A percentile compares a stretch with the other conserved stretches of the same genome.
Conservation (phyloP, 92 coral and sea anemone species). For the Pocillopora meandrina region DNA sequence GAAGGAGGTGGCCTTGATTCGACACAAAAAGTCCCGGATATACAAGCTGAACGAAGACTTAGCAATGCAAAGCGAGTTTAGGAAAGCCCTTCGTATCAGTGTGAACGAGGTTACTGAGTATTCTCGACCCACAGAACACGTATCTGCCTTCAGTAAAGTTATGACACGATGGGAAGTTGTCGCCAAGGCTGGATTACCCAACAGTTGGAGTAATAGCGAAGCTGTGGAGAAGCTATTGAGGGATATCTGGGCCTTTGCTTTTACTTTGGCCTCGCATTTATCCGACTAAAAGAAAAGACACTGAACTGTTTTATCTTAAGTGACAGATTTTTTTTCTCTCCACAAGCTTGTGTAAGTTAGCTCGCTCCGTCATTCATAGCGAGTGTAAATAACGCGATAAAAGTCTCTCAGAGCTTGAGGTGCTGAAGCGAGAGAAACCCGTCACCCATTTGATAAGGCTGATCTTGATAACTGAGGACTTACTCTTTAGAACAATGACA, state of each 20-base stretch:
- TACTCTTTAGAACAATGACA: too few relatives aligned
- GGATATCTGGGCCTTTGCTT: slow-evolving; percentile 81
- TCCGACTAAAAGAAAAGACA: slow-evolving; percentile 29
- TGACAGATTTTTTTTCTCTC: too few relatives aligned
- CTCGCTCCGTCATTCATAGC: too few relatives aligned
- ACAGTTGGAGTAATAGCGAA: slow-evolving; percentile 61
- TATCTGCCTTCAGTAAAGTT: slow-evolving; percentile 78
- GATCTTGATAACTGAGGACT: too few relatives aligned
- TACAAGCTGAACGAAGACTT: slow-evolving; percentile 39
- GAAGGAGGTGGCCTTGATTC: slow-evolving; percentile 80
- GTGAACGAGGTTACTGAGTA: slow-evolving; percentile 84
- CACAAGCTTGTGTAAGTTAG: too few relatives aligned
- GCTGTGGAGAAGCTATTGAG: slow-evolving; percentile 64
- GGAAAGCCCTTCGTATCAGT: slow-evolving; percentile 44
- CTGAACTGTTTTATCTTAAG: neutral
- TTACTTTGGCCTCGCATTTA: slow-evolving; percentile 71
- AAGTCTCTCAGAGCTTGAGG: too few relatives aligned
- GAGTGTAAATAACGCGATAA: too few relatives aligned
- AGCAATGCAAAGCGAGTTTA: slow-evolving; percentile 41
- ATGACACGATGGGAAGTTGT: slow-evolving; percentile 82
- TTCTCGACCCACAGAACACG: slow-evolving; percentile 77
- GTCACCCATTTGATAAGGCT: too few relatives aligned
- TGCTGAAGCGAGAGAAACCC: too few relatives aligned
- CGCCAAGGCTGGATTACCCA: slow-evolving; percentile 66
- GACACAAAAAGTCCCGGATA: slow-evolving; percentile 75